Conservation (phyloP, 2,113 vertebrate species). For the Nymphicus hollandicus region DNA sequence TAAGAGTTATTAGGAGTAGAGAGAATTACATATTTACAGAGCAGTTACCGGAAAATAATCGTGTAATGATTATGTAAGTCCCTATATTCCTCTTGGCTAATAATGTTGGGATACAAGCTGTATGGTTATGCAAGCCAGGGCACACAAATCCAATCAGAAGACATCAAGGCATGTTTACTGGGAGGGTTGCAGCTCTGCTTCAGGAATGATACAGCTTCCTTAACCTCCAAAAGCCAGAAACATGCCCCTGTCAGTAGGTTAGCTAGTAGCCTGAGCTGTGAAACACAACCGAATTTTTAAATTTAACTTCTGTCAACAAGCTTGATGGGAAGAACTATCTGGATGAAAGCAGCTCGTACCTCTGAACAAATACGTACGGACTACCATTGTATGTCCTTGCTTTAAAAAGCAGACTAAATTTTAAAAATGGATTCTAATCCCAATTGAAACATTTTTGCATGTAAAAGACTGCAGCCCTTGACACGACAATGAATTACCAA, state of each 20-base stretch:
- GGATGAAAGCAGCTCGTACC: not conserved
- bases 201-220: rapidly evolving
- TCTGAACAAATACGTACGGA: not conserved
- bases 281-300: not conserved
- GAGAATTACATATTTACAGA: constrained; percentile 67
- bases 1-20: constrained; percentile 56
- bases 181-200: not conserved
- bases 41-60: constrained; percentile 57
- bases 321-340: not conserved
- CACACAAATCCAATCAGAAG: constrained; percentile 42
- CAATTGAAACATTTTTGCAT: not conserved
- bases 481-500: not conserved
- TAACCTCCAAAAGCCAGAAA: not conserved
- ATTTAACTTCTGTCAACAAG: not conserved
- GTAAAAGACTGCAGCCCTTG: not conserved
- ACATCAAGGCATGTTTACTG: not conserved
- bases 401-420: not conserved
- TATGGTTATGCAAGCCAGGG: constrained; percentile 49
- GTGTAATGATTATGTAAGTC: constrained; percentile 66
- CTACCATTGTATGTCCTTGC: not conserved
- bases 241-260: not conserved
- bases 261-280: not conserved
- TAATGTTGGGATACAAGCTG: constrained; percentile 28
- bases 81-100: constrained; percentile 62
- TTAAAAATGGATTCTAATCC: not conserved